Evolutionary conservation across 2,888 invertebrate species (phyloP).

Genomic region (Sclerodermus sp.): DNA sequence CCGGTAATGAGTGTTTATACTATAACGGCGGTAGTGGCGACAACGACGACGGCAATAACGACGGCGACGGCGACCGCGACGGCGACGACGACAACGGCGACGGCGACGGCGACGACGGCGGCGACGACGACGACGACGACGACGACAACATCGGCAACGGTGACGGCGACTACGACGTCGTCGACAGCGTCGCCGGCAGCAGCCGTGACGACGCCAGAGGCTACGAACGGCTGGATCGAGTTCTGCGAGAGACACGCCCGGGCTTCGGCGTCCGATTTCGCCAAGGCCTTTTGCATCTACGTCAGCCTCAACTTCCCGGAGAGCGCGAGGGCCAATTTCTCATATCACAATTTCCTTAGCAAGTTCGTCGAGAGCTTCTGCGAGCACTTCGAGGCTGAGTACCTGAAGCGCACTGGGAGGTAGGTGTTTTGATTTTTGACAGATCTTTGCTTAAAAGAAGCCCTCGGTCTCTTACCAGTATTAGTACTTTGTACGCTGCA

Average conservation of each 20-base stretch:
- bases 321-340: constrained; percentile 66
- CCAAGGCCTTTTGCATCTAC: constrained; percentile 80
- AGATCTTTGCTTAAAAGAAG: background rate
- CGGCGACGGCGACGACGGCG: constrained; percentile 29
- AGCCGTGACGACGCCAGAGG: constrained; percentile 60
- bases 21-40: constrained; percentile 8
- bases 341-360: constrained; percentile 77
- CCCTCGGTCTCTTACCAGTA: background rate
- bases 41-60: constrained; percentile 6
- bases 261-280: constrained; percentile 84
- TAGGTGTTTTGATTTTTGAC: constrained; percentile 18
- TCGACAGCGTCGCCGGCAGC: constrained; percentile 26
- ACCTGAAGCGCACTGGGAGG: constrained; percentile 61
- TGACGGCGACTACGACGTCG: constrained; percentile 27
- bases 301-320: constrained; percentile 72
- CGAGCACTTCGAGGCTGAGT: constrained; percentile 82
- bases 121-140: constrained; percentile 14
- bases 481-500: too few species aligned
- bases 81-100: constrained; percentile 26
- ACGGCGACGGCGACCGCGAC: constrained; percentile 18
- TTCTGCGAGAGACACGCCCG: constrained; percentile 87
- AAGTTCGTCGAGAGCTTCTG: constrained; percentile 84
- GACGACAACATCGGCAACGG: constrained; percentile 16
- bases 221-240: constrained; percentile 75
- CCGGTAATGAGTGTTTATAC: constrained; percentile 38